A percentile compares a stretch with the other conserved stretches of the same genome.
These are phyloP conservation scores for Melieria crassipennis DNA, from an alignment of 2,888 invertebrate species.

Conservation along the genomic window DNA sequence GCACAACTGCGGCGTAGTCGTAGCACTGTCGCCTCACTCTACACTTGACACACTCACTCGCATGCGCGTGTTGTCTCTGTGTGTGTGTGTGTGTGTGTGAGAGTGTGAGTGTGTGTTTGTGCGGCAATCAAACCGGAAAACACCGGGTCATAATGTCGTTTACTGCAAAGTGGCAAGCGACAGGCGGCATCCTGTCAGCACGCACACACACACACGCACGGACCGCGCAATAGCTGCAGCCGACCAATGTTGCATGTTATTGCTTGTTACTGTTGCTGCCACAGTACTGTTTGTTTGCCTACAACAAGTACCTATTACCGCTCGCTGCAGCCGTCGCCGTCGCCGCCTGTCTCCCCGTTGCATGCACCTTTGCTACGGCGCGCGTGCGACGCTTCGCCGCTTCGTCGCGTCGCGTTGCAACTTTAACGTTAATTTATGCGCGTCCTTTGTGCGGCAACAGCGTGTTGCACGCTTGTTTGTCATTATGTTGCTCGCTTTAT, in stretches of 20 bases:
- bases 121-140: conserved; percentile 36
- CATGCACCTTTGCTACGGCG: not conserved
- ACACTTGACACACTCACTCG: too few relatives aligned
- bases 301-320: conserved; percentile 12
- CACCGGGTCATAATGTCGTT: conserved; percentile 32
- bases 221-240: not conserved
- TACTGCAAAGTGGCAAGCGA: not conserved
- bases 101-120: not conserved
- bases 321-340: not conserved
- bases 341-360: not conserved
- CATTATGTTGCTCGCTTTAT: conserved; percentile 16
- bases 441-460: conserved; percentile 26
- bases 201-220: not conserved
- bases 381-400: not conserved
- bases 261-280: not conserved
- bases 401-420: not conserved
- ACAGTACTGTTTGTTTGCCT: not conserved
- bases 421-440: conserved; percentile 32
- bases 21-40: too few relatives aligned
- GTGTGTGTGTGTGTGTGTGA: too few relatives aligned
- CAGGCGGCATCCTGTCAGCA: conserved; percentile 17
- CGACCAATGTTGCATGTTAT: not conserved
- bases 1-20: too few relatives aligned
- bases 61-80: too few relatives aligned
- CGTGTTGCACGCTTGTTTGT: not conserved